Base-by-base conservation (phyloP, 1,140 invertebrate species). In the Conus betulinus region DNA sequence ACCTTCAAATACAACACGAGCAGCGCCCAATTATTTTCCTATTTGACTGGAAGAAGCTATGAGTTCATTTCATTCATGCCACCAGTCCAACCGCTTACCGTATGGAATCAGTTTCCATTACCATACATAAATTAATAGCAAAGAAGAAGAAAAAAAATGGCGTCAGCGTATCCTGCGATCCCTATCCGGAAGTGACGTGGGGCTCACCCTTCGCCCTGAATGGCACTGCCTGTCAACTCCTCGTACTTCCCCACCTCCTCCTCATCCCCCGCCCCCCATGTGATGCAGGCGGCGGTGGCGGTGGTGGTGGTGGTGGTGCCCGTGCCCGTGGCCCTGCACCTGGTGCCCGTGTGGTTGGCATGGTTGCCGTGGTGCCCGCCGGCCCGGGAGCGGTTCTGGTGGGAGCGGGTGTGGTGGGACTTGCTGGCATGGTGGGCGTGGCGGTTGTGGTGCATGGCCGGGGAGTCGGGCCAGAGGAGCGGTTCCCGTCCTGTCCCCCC, bases 351-450 rank as follows among this genome's bases (percentile, higher is more conserved):
- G 83, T 88, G 88, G 25, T 79, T 74, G 13, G 84, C 76, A 60
- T 60, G 57, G 57, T 60, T 60, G 17, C 67, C 67, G n/a, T 89
- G 84, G 23, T 74, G 82, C 23, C 52, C 17, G 10, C 63, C 39
- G 17, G 51, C 27, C 23, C 76, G 76, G 76, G 79, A 39, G 15
- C 79, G 79, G 51, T 74, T 82, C 51, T 89, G 88, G 51, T 91
- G 88, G 11, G 90, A 91, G n/a, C n/a, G 15, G 1, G 88, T 91
- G 74, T 91, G 88, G 82, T 91, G 88, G 5, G 90, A 89, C 76
- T 91, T 89, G 84, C 88, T 88, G 25, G 88, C 83, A 52, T 91
- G 90, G 82, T 89, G 88, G 15, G 90, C 71, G 55, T 88, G 90
- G 27, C 88, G 87, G 55, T 71, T 78, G 87, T 91, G 88, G 57